These are phyloP conservation scores for Hedya salicella DNA, from an alignment of 2,888 invertebrate genomes.

Conservation along the genomic window DNA sequence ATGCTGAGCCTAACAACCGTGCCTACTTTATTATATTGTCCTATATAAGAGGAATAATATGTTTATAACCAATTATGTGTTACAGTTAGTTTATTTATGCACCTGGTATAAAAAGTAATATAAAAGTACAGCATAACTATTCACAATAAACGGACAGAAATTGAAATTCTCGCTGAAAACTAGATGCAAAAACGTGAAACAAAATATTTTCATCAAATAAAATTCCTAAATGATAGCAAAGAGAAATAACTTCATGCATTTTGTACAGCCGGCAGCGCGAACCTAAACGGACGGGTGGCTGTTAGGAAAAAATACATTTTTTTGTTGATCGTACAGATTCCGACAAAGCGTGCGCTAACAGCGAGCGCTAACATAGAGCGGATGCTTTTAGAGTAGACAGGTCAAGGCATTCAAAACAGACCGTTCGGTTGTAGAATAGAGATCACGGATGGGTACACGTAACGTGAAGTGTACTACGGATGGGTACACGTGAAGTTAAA, in stretches of 20 bases:
- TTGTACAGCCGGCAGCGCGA: constrained; percentile 29
- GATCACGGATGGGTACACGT: neutral
- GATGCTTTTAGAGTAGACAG: constrained; percentile 1
- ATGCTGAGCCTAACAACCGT: too few relatives aligned
- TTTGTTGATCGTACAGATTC: constrained; percentile 44
- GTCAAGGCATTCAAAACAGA: neutral
- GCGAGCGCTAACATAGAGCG: constrained; percentile 21
- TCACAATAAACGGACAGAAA: constrained; percentile 4
- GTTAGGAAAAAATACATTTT: constrained; percentile 38
- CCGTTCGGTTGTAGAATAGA: neutral
- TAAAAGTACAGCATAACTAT: neutral
- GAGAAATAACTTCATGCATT: constrained; percentile 40
- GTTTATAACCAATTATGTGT: too few relatives aligned
- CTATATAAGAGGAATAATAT: too few relatives aligned
- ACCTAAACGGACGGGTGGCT: constrained; percentile 16
- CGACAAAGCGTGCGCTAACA: constrained; percentile 42
- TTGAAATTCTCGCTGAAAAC: constrained; percentile 12
- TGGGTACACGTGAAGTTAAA: too few relatives aligned
- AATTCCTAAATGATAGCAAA: constrained; percentile 28
- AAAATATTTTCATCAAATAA: constrained; percentile 34
- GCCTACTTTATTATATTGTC: too few relatives aligned
- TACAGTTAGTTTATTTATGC: neutral
- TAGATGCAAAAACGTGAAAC: constrained; percentile 4
- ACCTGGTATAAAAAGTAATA: neutral
- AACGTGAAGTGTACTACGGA: too few relatives aligned